Evolutionary conservation across 2,113 vertebrate species (phyloP).

Genomic region (Merops nubicus): DNA sequence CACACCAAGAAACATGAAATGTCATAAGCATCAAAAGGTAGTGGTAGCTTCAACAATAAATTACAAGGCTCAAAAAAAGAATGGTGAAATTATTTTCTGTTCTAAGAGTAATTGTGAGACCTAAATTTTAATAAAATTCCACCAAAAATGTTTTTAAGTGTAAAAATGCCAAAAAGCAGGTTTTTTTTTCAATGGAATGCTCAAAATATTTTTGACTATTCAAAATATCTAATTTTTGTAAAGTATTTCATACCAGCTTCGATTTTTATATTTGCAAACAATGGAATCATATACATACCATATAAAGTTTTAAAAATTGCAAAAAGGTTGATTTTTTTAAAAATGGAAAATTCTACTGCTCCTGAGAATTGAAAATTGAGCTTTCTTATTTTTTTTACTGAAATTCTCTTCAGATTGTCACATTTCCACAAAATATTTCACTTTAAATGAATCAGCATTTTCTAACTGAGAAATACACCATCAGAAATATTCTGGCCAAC

Average conservation of each 20-base stretch:
- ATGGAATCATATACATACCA: accelerated
- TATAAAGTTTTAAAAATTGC: background rate
- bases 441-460: background rate
- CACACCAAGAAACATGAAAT: background rate
- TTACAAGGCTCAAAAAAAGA: background rate
- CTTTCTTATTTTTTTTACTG: background rate
- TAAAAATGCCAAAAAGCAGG: background rate
- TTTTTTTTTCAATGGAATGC: background rate
- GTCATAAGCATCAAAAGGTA: background rate
- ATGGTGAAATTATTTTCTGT: background rate
- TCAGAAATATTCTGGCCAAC: background rate
- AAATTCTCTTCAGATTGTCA: background rate
- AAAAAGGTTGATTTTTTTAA: accelerated
- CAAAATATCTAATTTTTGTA: background rate
- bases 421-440: background rate
- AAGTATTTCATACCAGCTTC: background rate
- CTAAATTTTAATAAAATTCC: background rate
- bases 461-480: background rate
- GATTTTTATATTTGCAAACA: background rate
- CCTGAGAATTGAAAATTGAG: background rate
- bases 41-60: background rate
- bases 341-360: background rate
- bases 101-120: background rate
- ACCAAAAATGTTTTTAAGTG: background rate
- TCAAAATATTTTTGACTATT: background rate